phyloP scores from a whole-genome alignment of 2,797 vertebrate species.

The Sparus aurata region DNA sequence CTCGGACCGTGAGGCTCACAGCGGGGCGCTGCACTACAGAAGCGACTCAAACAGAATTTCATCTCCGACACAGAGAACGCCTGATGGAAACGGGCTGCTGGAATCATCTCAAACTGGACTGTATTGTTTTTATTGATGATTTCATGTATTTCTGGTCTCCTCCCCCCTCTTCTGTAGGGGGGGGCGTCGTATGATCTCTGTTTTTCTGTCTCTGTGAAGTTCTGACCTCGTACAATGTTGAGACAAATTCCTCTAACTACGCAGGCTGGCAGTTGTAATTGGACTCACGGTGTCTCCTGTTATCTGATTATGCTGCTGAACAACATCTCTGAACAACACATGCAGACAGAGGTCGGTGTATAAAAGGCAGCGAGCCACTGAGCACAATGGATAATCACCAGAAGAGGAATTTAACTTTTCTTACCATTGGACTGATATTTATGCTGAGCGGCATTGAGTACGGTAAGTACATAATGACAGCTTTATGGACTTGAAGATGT shows the following conservation, averaged over 20 bases:
- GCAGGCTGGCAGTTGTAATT: conserved; percentile 64
- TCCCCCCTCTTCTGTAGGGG: background rate
- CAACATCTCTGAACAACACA: conserved; percentile 49
- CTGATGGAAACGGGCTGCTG: conserved; percentile 23
- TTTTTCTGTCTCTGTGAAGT: conserved; percentile 17
- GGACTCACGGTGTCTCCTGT: conserved; percentile 71
- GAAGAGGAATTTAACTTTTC: conserved; percentile 85
- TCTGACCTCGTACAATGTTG: conserved; percentile 28
- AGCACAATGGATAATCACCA: conserved; percentile 81
- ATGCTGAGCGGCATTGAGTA: conserved; percentile 90
- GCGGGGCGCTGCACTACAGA: conserved; percentile 23
- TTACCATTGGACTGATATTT: conserved; percentile 88
- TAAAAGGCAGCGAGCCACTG: conserved; percentile 39
- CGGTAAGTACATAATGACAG: conserved; percentile 78
- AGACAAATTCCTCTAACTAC: conserved; percentile 56
- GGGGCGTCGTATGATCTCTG: conserved; percentile 3
- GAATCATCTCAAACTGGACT: conserved; percentile 15
- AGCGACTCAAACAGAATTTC: conserved; percentile 57
- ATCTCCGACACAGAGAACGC: conserved; percentile 48
- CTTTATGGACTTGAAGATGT: conserved; percentile 38
- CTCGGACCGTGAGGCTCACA: conserved; percentile 39
- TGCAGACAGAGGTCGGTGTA: conserved; percentile 42
- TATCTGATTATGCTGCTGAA: conserved; percentile 66
- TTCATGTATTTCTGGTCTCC: conserved; percentile 1
- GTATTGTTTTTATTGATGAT: conserved; percentile 4